A percentile compares a stretch with the other conserved stretches of the same genome.
Conservation (phyloP, 2,113 vertebrate genomes). For the Bubo blakistoni region DNA sequence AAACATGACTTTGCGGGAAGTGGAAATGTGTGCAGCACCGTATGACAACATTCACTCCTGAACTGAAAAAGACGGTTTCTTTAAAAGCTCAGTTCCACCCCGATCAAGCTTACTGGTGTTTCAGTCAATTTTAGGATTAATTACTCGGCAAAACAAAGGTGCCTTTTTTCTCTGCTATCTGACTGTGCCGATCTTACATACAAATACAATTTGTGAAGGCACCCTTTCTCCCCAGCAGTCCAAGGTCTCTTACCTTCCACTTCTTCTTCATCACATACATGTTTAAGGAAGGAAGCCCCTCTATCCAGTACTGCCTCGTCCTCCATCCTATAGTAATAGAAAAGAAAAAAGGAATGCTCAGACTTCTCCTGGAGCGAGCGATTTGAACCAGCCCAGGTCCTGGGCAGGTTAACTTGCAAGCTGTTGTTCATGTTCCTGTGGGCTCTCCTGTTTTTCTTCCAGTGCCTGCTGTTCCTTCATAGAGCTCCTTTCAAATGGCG, state of each 20-base stretch:
- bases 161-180: neutral
- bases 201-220: neutral
- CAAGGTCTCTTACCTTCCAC: constrained; percentile 87
- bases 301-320: constrained; percentile 98
- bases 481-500: constrained; percentile 56
- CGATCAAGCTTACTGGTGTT: accelerated
- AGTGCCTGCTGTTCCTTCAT: constrained; percentile 64
- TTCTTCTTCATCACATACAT: constrained; percentile 94
- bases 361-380: constrained; percentile 89
- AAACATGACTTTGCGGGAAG: neutral
- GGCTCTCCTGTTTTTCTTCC: constrained; percentile 40
- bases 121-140: neutral
- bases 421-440: constrained; percentile 73
- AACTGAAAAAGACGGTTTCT: neutral
- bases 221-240: neutral
- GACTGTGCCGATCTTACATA: accelerated
- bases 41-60: accelerated
- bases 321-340: constrained; percentile 99
- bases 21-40: accelerated
- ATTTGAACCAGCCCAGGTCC: constrained; percentile 77
- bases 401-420: constrained; percentile 84
- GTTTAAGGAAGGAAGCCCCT: constrained; percentile 93
- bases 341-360: constrained; percentile 98
- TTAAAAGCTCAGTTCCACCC: neutral
- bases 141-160: neutral